phyloP scores from a whole-genome alignment of 2,797 vertebrate species.

The Trichosurus vulpecula region DNA sequence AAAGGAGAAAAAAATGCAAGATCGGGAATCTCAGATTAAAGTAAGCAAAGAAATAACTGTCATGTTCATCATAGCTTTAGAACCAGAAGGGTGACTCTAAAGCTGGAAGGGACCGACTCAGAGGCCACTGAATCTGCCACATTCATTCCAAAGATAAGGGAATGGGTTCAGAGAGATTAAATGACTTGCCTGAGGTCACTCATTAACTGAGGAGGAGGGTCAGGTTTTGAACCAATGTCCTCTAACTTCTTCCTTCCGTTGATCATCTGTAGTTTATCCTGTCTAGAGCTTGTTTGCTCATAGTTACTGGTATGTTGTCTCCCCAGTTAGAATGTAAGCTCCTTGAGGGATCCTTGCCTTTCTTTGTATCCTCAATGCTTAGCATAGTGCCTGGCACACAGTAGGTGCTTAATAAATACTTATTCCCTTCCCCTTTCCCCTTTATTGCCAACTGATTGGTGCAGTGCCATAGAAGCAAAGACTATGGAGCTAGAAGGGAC shows the following conservation, averaged over 20 bases:
- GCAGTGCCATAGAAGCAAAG: background rate
- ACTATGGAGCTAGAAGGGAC: background rate
- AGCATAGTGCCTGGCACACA: background rate
- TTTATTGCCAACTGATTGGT: background rate
- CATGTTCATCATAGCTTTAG: background rate
- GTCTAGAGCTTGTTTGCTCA: background rate
- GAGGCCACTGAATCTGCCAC: background rate
- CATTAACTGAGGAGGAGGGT: background rate
- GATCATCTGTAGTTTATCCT: background rate
- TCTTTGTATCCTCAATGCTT: background rate
- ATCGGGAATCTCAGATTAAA: background rate
- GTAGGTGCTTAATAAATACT: background rate
- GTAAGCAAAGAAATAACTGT: background rate
- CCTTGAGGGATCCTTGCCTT: background rate
- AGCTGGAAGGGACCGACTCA: background rate
- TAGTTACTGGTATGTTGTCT: background rate
- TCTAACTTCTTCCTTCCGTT: background rate
- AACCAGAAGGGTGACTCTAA: background rate
- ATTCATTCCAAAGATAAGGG: background rate
- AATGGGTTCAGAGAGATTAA: background rate
- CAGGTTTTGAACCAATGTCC: background rate
- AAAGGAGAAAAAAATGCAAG: background rate
- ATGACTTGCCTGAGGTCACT: background rate
- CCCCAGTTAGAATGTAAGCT: background rate
- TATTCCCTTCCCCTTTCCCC: background rate